These are phyloP conservation scores for Meta bourneti DNA, from an alignment of 2,888 invertebrate species.

Conservation along the genomic window DNA sequence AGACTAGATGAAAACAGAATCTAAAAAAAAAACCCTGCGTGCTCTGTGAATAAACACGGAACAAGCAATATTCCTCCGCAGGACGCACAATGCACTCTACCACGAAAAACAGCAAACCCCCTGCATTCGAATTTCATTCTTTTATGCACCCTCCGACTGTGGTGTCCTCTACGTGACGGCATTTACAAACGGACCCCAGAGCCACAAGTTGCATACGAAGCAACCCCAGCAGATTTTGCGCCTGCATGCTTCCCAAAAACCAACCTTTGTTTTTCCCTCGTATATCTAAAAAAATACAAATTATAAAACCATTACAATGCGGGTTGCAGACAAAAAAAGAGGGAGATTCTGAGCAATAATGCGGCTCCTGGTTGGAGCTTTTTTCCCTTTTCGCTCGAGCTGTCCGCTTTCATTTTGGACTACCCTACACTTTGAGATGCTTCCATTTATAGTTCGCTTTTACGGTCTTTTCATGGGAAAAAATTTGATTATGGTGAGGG, in stretches of 20 bases:
- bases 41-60: neutral
- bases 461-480: conserved; percentile 56
- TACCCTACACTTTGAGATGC: neutral
- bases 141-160: neutral
- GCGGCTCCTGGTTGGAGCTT: neutral
- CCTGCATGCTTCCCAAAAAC: neutral
- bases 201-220: conserved; percentile 44
- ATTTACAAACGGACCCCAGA: conserved; percentile 1
- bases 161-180: conserved; percentile 15
- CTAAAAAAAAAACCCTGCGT: neutral
- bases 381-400: conserved; percentile 1
- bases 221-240: conserved; percentile 19
- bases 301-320: conserved; percentile 60
- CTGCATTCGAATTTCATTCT: neutral
- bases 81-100: neutral
- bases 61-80: neutral
- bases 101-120: neutral
- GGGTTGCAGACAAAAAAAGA: neutral
- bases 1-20: neutral
- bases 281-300: neutral
- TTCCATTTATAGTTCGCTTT: conserved; percentile 59
- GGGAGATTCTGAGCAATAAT: conserved; percentile 20
- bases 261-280: conserved; percentile 19
- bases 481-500: conserved; percentile 55
- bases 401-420: conserved; percentile 57